Evolutionary conservation across 2,888 invertebrate genomes (phyloP).

Genomic region (Atethmia centrago): DNA sequence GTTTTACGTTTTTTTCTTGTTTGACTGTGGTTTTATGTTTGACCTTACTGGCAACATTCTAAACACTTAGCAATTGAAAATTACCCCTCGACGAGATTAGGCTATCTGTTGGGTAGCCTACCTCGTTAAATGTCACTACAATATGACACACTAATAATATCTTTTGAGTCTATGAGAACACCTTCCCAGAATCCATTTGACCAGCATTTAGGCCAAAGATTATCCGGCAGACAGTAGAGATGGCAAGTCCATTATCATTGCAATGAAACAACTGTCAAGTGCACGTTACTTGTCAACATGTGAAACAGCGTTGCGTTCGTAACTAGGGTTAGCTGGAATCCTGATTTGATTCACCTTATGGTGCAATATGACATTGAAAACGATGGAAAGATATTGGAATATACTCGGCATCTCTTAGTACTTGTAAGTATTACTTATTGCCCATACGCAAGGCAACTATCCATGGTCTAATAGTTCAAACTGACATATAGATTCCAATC

Average conservation of each 20-base stretch:
- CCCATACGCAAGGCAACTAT: background rate
- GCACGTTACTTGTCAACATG: constrained; percentile 15
- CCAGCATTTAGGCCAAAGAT: background rate
- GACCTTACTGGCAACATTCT: background rate
- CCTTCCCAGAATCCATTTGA: constrained; percentile 1
- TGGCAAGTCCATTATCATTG: constrained; percentile 10
- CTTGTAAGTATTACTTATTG: background rate
- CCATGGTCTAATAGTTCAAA: background rate
- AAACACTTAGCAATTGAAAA: background rate
- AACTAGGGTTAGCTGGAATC: constrained; percentile 1
- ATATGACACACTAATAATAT: too few species aligned
- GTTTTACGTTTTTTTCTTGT: background rate
- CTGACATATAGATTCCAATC: background rate
- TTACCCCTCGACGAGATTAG: too few species aligned
- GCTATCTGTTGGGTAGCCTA: too few species aligned
- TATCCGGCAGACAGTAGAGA: background rate
- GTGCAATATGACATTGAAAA: background rate
- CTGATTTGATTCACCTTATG: background rate
- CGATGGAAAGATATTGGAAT: background rate
- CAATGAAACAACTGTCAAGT: constrained; percentile 4
- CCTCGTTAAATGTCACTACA: background rate
- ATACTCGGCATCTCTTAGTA: background rate
- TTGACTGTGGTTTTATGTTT: background rate
- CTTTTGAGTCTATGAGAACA: background rate
- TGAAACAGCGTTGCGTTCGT: background rate